phyloP scores from a whole-genome alignment of 2,113 vertebrate species.

The Urocolius indicus region DNA sequence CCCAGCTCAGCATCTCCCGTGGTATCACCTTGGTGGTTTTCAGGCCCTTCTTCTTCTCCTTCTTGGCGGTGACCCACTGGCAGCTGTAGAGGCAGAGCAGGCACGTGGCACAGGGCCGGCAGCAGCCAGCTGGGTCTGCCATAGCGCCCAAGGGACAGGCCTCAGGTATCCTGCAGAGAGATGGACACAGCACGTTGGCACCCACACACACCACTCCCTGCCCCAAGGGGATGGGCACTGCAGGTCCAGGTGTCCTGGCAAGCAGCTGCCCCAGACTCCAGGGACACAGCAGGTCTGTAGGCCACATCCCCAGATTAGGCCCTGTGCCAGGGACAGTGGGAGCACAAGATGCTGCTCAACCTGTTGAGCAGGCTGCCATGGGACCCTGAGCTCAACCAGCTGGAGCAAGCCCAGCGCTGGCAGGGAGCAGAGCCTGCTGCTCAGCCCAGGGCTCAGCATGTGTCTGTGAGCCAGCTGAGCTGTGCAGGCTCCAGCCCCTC shows the following conservation, averaged over 20 bases:
- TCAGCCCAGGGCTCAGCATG: background rate
- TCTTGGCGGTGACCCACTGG: constrained; percentile 67
- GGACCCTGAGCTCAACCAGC: background rate
- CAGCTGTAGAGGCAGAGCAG: constrained; percentile 79
- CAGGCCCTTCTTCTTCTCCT: constrained; percentile 48
- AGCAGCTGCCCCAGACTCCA: background rate
- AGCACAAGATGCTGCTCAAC: background rate
- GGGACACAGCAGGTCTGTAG: background rate
- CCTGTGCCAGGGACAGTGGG: background rate
- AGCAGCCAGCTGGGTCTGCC: constrained; percentile 42
- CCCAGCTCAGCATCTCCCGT: background rate
- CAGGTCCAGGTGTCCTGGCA: background rate
- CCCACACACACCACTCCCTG: rapidly evolving
- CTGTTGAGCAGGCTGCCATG: background rate
- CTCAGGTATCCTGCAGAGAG: background rate
- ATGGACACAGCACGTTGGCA: background rate
- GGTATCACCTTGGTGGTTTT: constrained; percentile 73
- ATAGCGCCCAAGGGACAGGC: constrained; percentile 3
- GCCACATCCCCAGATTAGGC: background rate
- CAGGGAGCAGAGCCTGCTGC: background rate
- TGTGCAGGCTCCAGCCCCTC: background rate
- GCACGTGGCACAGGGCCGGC: constrained; percentile 59
- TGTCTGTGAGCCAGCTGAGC: background rate
- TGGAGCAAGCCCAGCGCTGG: background rate
- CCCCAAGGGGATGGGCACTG: background rate